These are phyloP conservation scores for Scarus forsteni DNA, from an alignment of 2,797 vertebrate species.

Conservation along the genomic window DNA sequence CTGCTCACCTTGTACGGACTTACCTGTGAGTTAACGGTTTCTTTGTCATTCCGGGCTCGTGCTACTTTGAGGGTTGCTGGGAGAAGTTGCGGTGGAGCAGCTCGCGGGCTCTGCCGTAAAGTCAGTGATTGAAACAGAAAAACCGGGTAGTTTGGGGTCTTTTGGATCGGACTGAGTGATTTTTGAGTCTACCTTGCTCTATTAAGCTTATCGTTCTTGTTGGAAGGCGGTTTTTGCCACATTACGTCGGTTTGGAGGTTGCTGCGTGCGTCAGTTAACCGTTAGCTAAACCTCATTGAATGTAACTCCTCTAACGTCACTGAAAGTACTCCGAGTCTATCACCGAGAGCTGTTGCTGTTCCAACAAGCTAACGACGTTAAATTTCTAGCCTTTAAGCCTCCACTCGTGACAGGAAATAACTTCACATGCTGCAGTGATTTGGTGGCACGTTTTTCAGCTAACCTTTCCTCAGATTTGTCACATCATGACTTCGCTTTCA, in stretches of 20 bases:
- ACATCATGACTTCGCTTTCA: conserved; percentile 33
- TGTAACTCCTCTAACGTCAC: conserved; percentile 13
- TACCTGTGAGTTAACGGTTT: conserved; percentile 75
- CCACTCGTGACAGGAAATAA: conserved; percentile 16
- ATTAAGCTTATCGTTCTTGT: conserved; percentile 31
- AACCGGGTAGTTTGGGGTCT: conserved; percentile 8
- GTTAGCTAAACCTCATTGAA: conserved; percentile 39
- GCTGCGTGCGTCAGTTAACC: conserved; percentile 4
- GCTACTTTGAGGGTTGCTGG: conserved; percentile 24
- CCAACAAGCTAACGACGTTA: conserved; percentile 23
- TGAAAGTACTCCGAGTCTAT: conserved; percentile 17
- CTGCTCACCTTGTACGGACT: conserved; percentile 72
- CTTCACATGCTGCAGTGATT: conserved; percentile 17
- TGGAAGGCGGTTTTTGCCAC: conserved; percentile 3
- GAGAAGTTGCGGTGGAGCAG: conserved; percentile 49
- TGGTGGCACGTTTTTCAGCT: conserved; percentile 18
- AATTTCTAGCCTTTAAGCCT: neutral
- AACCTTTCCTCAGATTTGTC: conserved; percentile 26
- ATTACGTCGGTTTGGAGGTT: conserved; percentile 13
- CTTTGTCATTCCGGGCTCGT: neutral
- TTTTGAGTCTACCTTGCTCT: conserved; percentile 19
- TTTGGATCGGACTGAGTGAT: conserved; percentile 2
- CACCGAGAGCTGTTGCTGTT: neutral
- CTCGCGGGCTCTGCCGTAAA: conserved; percentile 11
- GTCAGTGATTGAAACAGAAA: conserved; percentile 4